Evolutionary conservation across 2,888 invertebrate species (phyloP).

Genomic region (Harpalus rufipes): DNA sequence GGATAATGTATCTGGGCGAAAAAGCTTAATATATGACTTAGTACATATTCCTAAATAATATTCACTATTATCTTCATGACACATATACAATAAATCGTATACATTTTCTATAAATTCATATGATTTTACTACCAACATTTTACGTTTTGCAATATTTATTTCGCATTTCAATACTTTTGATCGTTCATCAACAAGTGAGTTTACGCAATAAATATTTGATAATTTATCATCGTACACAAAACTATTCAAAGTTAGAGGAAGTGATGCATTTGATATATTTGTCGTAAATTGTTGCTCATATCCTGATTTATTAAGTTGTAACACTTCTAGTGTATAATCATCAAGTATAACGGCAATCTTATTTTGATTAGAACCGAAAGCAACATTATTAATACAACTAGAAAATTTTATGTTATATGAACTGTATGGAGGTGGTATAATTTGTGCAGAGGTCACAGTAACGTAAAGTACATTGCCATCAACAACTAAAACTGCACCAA

Average conservation of each 20-base stretch:
- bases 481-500: conserved; percentile 48
- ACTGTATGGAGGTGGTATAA: conserved; percentile 51
- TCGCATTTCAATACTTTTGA: conserved; percentile 30
- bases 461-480: conserved; percentile 45
- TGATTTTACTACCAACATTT: not conserved
- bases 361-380: conserved; percentile 16
- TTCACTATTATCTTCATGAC: not conserved
- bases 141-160: not conserved
- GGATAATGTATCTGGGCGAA: not conserved
- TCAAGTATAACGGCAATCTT: conserved; percentile 41
- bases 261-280: not conserved
- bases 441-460: conserved; percentile 21
- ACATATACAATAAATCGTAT: conserved; percentile 26
- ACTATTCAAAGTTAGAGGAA: conserved; percentile 44
- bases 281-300: conserved; percentile 20
- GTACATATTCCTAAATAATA: conserved; percentile 38
- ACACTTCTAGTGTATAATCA: conserved; percentile 30
- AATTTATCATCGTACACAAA: conserved; percentile 49
- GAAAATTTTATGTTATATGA: conserved; percentile 51
- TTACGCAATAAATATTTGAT: conserved; percentile 34
- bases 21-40: not conserved
- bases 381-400: conserved; percentile 40
- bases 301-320: conserved; percentile 1
- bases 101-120: conserved; percentile 15
- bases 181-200: not conserved